These are phyloP conservation scores for Odontophorus gujanensis DNA, from an alignment of 2,113 vertebrate genomes.

Conservation along the genomic window DNA sequence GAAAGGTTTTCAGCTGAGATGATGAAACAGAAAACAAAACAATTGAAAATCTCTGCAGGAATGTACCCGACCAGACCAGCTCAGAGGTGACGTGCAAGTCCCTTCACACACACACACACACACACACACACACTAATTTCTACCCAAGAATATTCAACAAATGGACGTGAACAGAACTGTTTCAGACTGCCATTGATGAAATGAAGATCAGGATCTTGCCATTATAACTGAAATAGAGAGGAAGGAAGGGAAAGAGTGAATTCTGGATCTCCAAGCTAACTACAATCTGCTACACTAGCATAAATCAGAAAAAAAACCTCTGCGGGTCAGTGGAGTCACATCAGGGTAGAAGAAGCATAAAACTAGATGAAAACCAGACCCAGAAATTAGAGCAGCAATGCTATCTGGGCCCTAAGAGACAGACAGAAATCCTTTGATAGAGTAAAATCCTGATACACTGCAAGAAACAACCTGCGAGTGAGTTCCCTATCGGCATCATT, in stretches of 20 bases:
- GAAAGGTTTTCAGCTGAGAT: not conserved
- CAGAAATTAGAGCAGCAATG: slow-evolving; percentile 45
- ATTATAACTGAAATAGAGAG: not conserved
- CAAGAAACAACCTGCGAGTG: slow-evolving; percentile 23
- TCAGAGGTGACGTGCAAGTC: rapidly evolving
- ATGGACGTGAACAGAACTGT: not conserved
- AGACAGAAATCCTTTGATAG: slow-evolving; percentile 40
- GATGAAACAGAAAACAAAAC: not conserved
- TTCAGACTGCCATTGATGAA: not conserved
- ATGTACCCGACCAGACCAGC: not conserved
- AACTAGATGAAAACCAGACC: slow-evolving; percentile 2
- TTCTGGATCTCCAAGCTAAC: not conserved
- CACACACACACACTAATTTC: too few species aligned
- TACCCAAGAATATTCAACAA: not conserved
- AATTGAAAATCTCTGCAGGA: not conserved
- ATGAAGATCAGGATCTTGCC: not conserved
- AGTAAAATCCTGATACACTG: not conserved
- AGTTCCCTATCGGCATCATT: slow-evolving; percentile 59
- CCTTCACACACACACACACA: not conserved
- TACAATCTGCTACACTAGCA: not conserved
- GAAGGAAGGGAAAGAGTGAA: not conserved
- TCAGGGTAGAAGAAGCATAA: not conserved
- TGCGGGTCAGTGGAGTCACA: not conserved
- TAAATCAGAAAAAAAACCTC: not conserved
- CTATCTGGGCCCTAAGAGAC: slow-evolving; percentile 19